A percentile compares a stretch with the other conserved stretches of the same genome.
phyloP scores from a whole-genome alignment of 2,888 invertebrate species.

The Apamea crenata region DNA sequence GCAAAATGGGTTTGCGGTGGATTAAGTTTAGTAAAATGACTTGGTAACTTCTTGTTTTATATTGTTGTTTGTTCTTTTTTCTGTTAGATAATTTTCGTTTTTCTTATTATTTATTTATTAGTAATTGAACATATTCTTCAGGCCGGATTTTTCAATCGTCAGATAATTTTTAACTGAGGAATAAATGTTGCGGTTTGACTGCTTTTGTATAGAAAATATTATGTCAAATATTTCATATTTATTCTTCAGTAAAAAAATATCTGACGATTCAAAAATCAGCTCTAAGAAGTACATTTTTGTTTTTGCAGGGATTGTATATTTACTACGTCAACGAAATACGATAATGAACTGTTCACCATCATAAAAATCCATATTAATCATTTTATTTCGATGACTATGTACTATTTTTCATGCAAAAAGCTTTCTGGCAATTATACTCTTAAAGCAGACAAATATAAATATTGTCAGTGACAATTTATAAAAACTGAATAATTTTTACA shows the following conservation, averaged over 20 bases:
- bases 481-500: background rate
- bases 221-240: no score
- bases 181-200: background rate
- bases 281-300: background rate
- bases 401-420: background rate
- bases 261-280: background rate
- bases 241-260: no score
- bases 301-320: no score
- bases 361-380: background rate
- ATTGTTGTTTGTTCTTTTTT: background rate
- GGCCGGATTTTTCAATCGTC: background rate
- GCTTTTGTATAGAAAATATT: background rate
- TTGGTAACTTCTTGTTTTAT: slow-evolving; percentile 15
- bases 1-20: slow-evolving; percentile 56
- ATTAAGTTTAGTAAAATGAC: slow-evolving; percentile 37
- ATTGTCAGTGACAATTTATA: background rate
- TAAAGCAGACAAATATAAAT: background rate
- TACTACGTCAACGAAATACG: no score
- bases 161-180: background rate
- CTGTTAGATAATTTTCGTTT: background rate
- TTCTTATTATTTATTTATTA: background rate
- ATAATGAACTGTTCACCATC: no score
- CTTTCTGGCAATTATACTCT: background rate
- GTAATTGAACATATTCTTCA: background rate
- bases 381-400: background rate